These are phyloP conservation scores for Andricus quercusramuli DNA, from an alignment of 2,888 invertebrate species.

Conservation along the genomic window DNA sequence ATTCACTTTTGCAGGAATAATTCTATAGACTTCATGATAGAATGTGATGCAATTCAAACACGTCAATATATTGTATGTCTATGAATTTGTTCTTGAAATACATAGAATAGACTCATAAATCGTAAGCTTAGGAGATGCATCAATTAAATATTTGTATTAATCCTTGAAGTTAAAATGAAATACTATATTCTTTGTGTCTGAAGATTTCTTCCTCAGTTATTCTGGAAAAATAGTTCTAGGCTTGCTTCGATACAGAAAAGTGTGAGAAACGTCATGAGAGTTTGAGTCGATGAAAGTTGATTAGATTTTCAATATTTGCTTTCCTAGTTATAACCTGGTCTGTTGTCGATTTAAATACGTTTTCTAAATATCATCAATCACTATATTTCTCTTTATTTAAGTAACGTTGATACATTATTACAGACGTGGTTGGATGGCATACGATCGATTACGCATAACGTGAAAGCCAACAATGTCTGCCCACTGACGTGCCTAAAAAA, in stretches of 20 bases:
- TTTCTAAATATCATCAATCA: background rate
- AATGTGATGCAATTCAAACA: background rate
- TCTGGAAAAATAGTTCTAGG: background rate
- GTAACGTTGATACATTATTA: conserved; percentile 57
- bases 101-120: background rate
- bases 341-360: background rate
- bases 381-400: conserved; percentile 38
- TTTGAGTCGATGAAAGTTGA: background rate
- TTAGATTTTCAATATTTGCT: background rate
- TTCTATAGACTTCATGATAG: background rate
- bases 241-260: background rate
- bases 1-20: background rate
- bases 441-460: conserved; percentile 97
- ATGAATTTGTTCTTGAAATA: background rate
- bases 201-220: background rate
- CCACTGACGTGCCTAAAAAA: conserved; percentile 99
- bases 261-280: background rate
- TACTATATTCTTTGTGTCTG: background rate
- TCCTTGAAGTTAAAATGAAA: background rate
- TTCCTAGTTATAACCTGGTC: background rate
- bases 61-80: background rate
- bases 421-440: conserved; percentile 98
- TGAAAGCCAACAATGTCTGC: conserved; percentile 99
- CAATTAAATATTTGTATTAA: background rate
- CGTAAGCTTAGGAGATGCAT: background rate